Evolutionary conservation across 2,113 vertebrate species (phyloP).

Genomic region (Semicossyphus pulcher): DNA sequence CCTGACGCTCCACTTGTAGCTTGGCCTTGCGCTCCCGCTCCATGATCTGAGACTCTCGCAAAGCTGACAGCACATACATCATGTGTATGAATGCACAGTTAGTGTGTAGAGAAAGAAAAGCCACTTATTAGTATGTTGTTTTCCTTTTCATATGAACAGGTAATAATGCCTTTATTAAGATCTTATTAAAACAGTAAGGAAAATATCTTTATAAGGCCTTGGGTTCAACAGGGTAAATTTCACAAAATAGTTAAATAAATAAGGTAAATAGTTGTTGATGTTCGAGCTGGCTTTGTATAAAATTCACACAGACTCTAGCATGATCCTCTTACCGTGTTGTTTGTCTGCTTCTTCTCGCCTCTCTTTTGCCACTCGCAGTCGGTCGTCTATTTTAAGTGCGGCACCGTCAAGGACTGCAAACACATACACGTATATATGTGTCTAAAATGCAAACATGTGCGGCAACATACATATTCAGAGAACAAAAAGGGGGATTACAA

Average conservation of each 20-base stretch:
- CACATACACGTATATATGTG: constrained; percentile 53
- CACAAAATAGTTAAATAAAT: not conserved
- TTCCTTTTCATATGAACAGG: not conserved
- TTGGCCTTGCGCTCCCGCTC: constrained; percentile 93
- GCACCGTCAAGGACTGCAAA: constrained; percentile 91
- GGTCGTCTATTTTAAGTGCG: constrained; percentile 90
- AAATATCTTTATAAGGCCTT: not conserved
- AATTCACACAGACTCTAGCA: not conserved
- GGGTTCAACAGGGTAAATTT: not conserved
- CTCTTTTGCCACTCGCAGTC: constrained; percentile 91
- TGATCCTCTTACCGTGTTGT: constrained; percentile 86
- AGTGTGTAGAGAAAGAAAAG: not conserved
- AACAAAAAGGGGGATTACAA: constrained; percentile 24
- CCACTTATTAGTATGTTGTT: not conserved
- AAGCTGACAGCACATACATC: constrained; percentile 77
- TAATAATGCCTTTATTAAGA: too few species aligned
- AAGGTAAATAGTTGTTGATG: too few species aligned
- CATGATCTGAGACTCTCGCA: constrained; percentile 89
- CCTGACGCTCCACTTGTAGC: constrained; percentile 90
- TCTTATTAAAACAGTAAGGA: too few species aligned
- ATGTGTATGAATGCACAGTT: not conserved
- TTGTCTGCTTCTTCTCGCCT: constrained; percentile 91
- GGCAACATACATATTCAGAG: constrained; percentile 4
- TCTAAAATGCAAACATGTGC: constrained; percentile 13
- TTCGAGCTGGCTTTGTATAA: too few species aligned